A percentile compares a stretch with the other conserved stretches of the same genome.
Conservation (phyloP, 1,140 invertebrate genomes). For the Drosophila busckii region DNA sequence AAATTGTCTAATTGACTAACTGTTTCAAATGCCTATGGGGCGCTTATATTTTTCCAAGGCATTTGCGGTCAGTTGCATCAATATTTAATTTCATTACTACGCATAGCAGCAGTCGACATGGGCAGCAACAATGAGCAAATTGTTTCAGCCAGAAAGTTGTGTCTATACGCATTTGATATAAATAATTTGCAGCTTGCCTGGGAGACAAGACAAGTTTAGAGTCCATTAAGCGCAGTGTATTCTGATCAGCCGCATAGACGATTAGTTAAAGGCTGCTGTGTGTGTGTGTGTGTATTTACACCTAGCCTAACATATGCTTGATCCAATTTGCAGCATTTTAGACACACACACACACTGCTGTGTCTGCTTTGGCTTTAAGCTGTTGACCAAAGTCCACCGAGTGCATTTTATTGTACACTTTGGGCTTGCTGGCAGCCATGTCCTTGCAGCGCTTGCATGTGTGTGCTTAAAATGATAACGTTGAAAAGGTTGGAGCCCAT, state of each 20-base stretch:
- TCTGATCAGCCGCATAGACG: background rate
- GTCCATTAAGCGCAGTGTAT: slow-evolving; percentile 24
- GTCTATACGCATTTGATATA: slow-evolving; percentile 54
- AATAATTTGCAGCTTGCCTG: slow-evolving; percentile 55
- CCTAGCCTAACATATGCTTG: slow-evolving; percentile 39
- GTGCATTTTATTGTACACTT: slow-evolving; percentile 65
- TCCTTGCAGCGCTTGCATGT: slow-evolving; percentile 22
- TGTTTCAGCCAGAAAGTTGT: slow-evolving; percentile 13
- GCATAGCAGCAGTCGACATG: slow-evolving; percentile 56
- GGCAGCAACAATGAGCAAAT: slow-evolving; percentile 60
- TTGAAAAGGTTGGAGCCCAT: slow-evolving; percentile 58
- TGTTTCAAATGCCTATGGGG: slow-evolving; percentile 38
- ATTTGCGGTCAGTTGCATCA: slow-evolving; percentile 57
- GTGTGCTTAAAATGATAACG: slow-evolving; percentile 74
- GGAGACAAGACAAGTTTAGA: slow-evolving; percentile 8
- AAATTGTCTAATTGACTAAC: slow-evolving; percentile 41
- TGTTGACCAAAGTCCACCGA: slow-evolving; percentile 37
- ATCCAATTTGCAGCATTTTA: slow-evolving; percentile 61
- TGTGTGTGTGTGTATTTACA: slow-evolving; percentile 25
- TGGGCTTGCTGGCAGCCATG: slow-evolving; percentile 22
- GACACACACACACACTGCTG: slow-evolving; percentile 13
- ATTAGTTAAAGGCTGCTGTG: background rate
- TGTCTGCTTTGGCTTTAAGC: slow-evolving; percentile 42
- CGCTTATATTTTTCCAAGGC: slow-evolving; percentile 66
- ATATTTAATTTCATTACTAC: slow-evolving; percentile 75